These are phyloP conservation scores for Catocala nupta DNA, from an alignment of 2,888 invertebrate species.

Conservation along the genomic window DNA sequence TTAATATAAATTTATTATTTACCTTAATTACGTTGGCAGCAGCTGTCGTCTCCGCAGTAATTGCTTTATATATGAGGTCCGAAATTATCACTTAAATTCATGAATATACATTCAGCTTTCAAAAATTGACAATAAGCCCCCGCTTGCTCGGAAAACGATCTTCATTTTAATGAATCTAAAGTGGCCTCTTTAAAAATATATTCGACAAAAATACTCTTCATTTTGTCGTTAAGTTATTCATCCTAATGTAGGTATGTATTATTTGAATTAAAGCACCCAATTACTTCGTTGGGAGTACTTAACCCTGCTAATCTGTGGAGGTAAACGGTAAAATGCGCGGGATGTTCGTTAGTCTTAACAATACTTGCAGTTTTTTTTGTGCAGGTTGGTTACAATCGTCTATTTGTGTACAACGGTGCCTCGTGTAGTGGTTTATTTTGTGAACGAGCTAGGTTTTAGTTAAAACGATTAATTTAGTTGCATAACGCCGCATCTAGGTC, in stretches of 20 bases:
- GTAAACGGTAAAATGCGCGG: constrained; percentile 15
- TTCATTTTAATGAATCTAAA: constrained; percentile 9
- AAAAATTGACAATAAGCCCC: constrained; percentile 18
- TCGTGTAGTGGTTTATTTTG: background rate
- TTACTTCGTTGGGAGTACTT: constrained; percentile 31
- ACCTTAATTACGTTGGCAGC: background rate
- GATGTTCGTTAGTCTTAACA: constrained; percentile 19
- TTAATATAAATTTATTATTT: constrained; percentile 5
- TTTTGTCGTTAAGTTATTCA: constrained; percentile 27
- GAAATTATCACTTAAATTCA: constrained; percentile 2
- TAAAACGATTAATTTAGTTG: constrained; percentile 3
- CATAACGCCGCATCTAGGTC: constrained; percentile 4
- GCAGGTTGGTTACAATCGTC: constrained; percentile 1
- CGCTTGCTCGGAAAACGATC: constrained; percentile 12
- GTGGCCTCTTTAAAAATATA: constrained; percentile 17
- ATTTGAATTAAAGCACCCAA: constrained; percentile 39
- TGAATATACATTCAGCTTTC: constrained; percentile 5
- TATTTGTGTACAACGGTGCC: background rate
- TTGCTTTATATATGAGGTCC: constrained; percentile 2
- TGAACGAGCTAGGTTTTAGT: constrained; percentile 2
- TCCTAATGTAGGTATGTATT: constrained; percentile 24
- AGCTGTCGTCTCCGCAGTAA: background rate
- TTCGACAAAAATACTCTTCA: constrained; percentile 28
- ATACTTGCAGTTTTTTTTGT: constrained; percentile 18
- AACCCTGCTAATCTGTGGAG: constrained; percentile 28